Percentiles rank a stretch among this genome's conserved stretches.
Evolutionary conservation across 2,113 vertebrate genomes (phyloP).

Genomic region (Ictalurus punctatus): DNA sequence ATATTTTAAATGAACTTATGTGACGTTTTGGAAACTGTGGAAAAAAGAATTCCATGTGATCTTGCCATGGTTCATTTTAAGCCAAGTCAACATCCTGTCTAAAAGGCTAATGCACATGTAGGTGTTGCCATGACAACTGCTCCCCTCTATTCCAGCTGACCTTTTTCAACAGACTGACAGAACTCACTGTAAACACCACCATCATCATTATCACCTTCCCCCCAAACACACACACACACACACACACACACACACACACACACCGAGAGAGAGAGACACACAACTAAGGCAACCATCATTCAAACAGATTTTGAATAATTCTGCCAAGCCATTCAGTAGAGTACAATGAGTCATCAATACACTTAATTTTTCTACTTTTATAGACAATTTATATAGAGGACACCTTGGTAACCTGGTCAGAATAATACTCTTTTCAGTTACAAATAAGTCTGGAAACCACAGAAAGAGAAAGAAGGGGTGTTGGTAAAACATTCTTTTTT

Average conservation of each 20-base stretch:
- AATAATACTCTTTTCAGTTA: constrained; percentile 3
- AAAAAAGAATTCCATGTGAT: background rate
- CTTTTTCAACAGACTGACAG: constrained; percentile 33
- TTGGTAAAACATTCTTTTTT: background rate
- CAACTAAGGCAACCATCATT: background rate
- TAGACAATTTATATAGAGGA: constrained; percentile 38
- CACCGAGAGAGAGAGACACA: background rate
- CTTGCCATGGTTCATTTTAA: constrained; percentile 2
- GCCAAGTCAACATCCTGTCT: constrained; percentile 5
- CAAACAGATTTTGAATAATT: constrained; percentile 10
- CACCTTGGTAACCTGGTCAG: constrained; percentile 42
- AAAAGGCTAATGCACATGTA: constrained; percentile 12
- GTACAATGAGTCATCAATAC: constrained; percentile 24
- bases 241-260: constrained; percentile 8
- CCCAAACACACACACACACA: constrained; percentile 14
- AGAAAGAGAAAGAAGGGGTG: background rate
- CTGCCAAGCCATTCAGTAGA: constrained; percentile 14
- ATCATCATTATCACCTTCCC: background rate
- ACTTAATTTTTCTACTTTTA: constrained; percentile 5
- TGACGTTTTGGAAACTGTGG: background rate
- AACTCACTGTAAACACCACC: constrained; percentile 31
- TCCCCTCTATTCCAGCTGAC: constrained; percentile 42
- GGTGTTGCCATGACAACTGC: constrained; percentile 47
- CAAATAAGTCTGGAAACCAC: constrained; percentile 16
- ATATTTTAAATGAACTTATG: background rate